Percentiles rank a stretch among this genome's conserved stretches.
Evolutionary conservation across 2,797 vertebrate species (phyloP).

Genomic region (Pelodytes ibericus): DNA sequence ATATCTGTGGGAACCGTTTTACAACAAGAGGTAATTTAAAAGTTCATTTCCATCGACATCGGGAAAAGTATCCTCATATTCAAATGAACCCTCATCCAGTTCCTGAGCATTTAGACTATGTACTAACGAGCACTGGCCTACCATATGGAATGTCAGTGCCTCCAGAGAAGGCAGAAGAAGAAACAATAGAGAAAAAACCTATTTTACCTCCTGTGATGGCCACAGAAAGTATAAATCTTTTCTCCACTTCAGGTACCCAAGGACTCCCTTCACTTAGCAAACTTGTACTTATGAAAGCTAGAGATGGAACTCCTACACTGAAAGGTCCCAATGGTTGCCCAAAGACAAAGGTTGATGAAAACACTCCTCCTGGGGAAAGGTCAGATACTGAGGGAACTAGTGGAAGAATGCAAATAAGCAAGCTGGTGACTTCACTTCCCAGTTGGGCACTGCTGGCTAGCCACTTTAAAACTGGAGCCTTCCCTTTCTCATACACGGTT

Average conservation of each 20-base stretch:
- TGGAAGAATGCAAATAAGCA: conserved; percentile 67
- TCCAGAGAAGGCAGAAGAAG: conserved; percentile 64
- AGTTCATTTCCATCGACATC: conserved; percentile 89
- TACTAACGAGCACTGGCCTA: conserved; percentile 68
- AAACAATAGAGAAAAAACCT: conserved; percentile 66
- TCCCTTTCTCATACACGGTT: conserved; percentile 69
- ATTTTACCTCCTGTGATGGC: conserved; percentile 63
- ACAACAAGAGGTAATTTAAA: conserved; percentile 91
- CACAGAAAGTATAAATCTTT: conserved; percentile 67
- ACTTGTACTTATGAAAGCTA: conserved; percentile 70
- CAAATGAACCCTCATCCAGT: conserved; percentile 87
- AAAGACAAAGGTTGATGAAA: conserved; percentile 69
- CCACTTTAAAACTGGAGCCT: conserved; percentile 67
- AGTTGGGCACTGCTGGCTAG: conserved; percentile 71
- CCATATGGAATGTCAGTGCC: conserved; percentile 73
- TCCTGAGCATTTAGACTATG: conserved; percentile 81
- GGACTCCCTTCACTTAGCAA: conserved; percentile 68
- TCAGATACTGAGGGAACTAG: conserved; percentile 57
- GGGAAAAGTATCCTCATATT: conserved; percentile 88
- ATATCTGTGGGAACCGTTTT: conserved; percentile 89
- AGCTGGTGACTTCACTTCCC: conserved; percentile 68
- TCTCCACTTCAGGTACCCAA: conserved; percentile 59
- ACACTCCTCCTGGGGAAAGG: conserved; percentile 72
- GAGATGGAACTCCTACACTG: conserved; percentile 57
- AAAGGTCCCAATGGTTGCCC: conserved; percentile 65